Base-by-base conservation (phyloP, 2,797 vertebrate species). In the Scomberomorus guttatus region DNA sequence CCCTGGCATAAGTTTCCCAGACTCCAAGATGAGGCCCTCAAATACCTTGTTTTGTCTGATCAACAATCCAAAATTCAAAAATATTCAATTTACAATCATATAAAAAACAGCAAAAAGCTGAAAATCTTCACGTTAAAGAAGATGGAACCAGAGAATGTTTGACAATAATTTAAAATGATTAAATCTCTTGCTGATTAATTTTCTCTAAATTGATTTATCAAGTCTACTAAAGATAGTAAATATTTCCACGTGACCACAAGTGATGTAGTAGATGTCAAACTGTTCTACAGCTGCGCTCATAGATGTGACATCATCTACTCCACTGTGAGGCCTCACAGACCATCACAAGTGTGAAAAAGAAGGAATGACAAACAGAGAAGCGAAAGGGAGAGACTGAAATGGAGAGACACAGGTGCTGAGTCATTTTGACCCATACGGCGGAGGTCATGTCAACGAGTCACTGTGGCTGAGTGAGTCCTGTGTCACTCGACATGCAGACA, bases 401-500 rank as follows among this genome's bases (percentile, higher is more conserved):
- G 37, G 55, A 65, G 64, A 48, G 67, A 79, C 79, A 76, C 61
- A 74, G 85, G 82, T 89, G 87, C 79, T 79, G 82, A 93, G 74
- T 92, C 85, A 79, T 73, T 55, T 14, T 82, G 85, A 87, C 77
- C 83, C 0, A 1, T 11, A 67, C 12, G 12, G 54, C 52, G 12
- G 70, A 83, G 87, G 68, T 79, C 80, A 51, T 46, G 42, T 79
- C 57, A 73, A 2, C 25, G 39, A 73, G 46, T 71, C 55, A 2
- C 83, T 39, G 22, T 37, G 56, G 59, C 63, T 71, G 81, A 83
- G 57, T 48, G 84, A 87, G 75, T 76, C 44, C 46, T 83, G 83
- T 59, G 81, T 91, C 83, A 77, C 79, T 83, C 52, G n/a, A 72
- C 68, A 77, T 79, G 85, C 81, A 72, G 64, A 84, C 46, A 1